phyloP scores from a whole-genome alignment of 2,888 invertebrate species.

The Sarcophaga variegata region DNA sequence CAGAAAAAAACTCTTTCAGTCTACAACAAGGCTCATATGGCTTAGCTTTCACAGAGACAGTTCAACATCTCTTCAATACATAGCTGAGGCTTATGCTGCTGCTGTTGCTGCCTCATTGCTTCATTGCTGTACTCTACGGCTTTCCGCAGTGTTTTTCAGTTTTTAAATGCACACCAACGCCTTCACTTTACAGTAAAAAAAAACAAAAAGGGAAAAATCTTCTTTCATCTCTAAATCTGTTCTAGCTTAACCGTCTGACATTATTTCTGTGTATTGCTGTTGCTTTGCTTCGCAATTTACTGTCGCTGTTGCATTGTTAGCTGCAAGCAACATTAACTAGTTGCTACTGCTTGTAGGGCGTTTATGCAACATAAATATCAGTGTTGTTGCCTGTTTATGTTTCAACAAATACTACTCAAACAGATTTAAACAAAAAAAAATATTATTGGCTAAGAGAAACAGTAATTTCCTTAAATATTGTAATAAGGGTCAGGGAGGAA shows the following conservation, averaged over 20 bases:
- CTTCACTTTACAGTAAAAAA: conserved; percentile 52
- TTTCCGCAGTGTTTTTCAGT: not conserved
- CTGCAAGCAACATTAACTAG: conserved; percentile 66
- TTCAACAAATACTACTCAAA: conserved; percentile 1
- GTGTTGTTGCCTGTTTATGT: conserved; percentile 34
- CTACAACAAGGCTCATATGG: too few species aligned
- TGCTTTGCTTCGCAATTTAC: not conserved
- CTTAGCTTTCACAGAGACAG: not conserved
- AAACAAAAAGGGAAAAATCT: conserved; percentile 9
- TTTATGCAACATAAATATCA: conserved; percentile 68
- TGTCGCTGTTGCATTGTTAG: conserved; percentile 53
- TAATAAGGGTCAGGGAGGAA: too few species aligned
- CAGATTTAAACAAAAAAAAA: not conserved
- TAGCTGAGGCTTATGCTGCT: conserved; percentile 24
- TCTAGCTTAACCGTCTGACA: conserved; percentile 59
- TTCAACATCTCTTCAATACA: not conserved
- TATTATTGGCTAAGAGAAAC: conserved; percentile 20
- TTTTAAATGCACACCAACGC: conserved; percentile 69
- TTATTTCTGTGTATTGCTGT: conserved; percentile 35
- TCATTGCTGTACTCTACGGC: not conserved
- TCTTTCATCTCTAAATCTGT: conserved; percentile 29
- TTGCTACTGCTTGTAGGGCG: conserved; percentile 70
- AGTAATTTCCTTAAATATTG: not conserved
- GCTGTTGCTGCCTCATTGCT: conserved; percentile 25
- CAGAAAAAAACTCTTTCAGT: not conserved